Base-by-base conservation (phyloP, 2,113 vertebrate species). In the Narcine bancroftii region DNA sequence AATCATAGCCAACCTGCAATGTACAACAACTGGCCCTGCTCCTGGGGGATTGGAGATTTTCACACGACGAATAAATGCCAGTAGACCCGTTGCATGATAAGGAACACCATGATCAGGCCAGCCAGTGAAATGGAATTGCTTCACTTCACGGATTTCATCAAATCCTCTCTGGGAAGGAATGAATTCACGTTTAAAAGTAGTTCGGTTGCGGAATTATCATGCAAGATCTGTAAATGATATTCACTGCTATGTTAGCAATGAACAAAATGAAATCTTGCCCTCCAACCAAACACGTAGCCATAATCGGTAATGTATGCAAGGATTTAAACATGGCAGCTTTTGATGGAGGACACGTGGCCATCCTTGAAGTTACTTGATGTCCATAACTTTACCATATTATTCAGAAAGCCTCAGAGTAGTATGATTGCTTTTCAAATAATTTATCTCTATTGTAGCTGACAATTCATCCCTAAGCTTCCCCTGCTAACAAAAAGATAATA, bases 31-130 rank as follows among this genome's bases (percentile, higher is more conserved):
- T 2, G 99, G 99, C 15, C 99, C 99, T 0, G 99, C 99, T 63
- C 97, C 98, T 75, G 99, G 98, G 24, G 99, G 99, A 93, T 99
- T 99, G 42, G 98, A 99, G 89, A 99, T 95, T 94, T 99, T 99
- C 91, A 99, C 98, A 92, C 99, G 96, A 24, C 99, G 97, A 94
- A 99, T 99, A 93, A 99, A 99, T 92, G 99, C 99, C 69, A 99
- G 97, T 4, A 99, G 96, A 92, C 99, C 99, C 0, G 99, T 99
- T 81, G 99, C 98, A 39, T 99, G 98, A 94, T 99, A 99, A 15
- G 99, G 99, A 63, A 99, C 99, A 60, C 99, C 99, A 65, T 99
- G 99, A 94, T 99, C 99, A 69, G 99, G 99, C 98, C 99, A 99
- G 94, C 99, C 98, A 2, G 98, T 99, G 95, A 99, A 99, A 94